Evolutionary conservation across 2,888 invertebrate genomes (phyloP), one percentile per base, ranked within the genome.

Genomic region (Drosophila villosipedis): DNA sequence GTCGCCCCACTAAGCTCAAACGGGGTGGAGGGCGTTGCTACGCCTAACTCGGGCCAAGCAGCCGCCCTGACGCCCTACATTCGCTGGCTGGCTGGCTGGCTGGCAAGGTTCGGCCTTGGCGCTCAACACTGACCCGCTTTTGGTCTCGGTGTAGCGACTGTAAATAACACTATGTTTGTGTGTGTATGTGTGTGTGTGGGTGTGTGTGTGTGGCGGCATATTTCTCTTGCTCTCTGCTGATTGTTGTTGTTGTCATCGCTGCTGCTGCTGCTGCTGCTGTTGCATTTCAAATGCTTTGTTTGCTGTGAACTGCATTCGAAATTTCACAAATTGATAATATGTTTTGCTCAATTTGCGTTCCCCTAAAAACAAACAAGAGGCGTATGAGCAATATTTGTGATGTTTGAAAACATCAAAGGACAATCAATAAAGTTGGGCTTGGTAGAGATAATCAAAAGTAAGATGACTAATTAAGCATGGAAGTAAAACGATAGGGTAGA

Each of bases 51-150:
- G 71, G 71, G 84, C 80, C 77, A 80, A 75, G 75, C 89, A 81
- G 84, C 73, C 78, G 83, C 81, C 86, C 82, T 63, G 89, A 77
- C 87, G 91, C 83, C 91, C 90, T 88, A 84, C 82, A 87, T 84
- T 58, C 10, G 58, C 57, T 58, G 39, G 41, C 39, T 57, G 55
- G 35, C 53, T 57, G 39, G 41, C 39, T 72, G 77, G 77, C 72
- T 68, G 76, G 77, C 87, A 84, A 90, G 84, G 80, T 84, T 89
- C 84, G 87, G 82, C 87, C 87, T 88, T 88, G 87, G 86, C 83
- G 90, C 76, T 90, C 89, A 89, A 83, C 87, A 87, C 82, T 86
- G 91, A 88, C 91, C 87, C 73, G 89, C 91, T 86, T 89, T 81
- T 78, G 57, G 61, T 54, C 58, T 72, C 31, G 30, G 37, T 62